phyloP scores from a whole-genome alignment of 2,888 invertebrate genomes.

The Muscina levida region DNA sequence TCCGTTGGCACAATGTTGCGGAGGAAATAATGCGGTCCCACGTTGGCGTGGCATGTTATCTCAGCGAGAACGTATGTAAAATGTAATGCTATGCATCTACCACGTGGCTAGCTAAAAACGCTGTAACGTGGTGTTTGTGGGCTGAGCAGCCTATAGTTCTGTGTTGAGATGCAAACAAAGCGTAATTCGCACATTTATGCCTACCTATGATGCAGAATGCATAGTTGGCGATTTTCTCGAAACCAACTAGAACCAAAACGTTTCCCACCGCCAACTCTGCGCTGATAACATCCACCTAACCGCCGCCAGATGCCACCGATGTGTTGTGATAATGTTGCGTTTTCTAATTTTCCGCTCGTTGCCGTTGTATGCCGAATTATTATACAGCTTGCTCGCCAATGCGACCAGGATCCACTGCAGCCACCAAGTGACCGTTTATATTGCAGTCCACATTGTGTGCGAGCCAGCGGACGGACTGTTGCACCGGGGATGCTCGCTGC shows the following conservation, averaged over 20 bases:
- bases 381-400: constrained; percentile 21
- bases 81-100: background rate
- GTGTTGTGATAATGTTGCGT: constrained; percentile 45
- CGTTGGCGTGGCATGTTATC: background rate
- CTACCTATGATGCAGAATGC: constrained; percentile 24
- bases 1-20: constrained; percentile 46
- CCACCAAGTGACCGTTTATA: too few species aligned
- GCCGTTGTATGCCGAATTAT: constrained; percentile 41
- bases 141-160: too few species aligned
- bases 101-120: constrained; percentile 1
- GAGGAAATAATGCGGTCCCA: constrained; percentile 46
- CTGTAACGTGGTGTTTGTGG: background rate
- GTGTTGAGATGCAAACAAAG: constrained; percentile 3
- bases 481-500: too few species aligned
- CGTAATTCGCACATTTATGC: constrained; percentile 16
- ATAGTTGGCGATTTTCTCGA: constrained; percentile 61
- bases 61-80: background rate
- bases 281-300: background rate
- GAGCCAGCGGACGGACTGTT: too few species aligned
- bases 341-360: constrained; percentile 61
- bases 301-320: constrained; percentile 23
- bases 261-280: background rate
- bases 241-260: constrained; percentile 52
- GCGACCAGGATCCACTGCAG: constrained; percentile 15
- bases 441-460: too few species aligned